Evolutionary conservation across 2,888 invertebrate genomes (phyloP), one percentile per base, ranked within the genome.

Genomic region (Apotomis turbidana): DNA sequence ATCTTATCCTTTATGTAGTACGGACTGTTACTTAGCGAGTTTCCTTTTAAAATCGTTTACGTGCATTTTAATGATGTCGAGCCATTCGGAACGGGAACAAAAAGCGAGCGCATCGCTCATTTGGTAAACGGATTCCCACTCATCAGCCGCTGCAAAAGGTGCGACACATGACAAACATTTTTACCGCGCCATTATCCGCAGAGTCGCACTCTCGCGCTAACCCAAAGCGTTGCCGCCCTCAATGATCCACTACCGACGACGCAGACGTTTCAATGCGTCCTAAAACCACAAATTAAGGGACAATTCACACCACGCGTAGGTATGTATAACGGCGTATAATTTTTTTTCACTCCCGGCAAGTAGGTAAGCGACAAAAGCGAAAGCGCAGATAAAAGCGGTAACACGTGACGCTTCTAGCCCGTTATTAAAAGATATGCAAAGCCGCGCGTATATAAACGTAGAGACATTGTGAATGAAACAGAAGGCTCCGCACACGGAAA

Each of bases 171-270:
- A 81, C 83, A 83, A 85, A 87, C 88, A 84, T 86, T 86, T 84
- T 86, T 83, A 85, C 78, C 80, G 78, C 64, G 78, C 81, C 78
- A 83, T 83, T 83, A 83, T 80, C 77, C 77, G 77, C 71, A 80
- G 82, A 80, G 79, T 80, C 79, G 79, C 83, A 83, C 83, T 85
- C 82, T 79, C 75, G 81, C 79, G 79, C 78, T 78, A 80, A 80
- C 78, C 82, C 85, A 88, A 88, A 87, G 90, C 90, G 87, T 87
- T 89, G 86, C 85, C 83, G 83, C 80, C 80, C 79, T 85, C 84
- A 83, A 85, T 83, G 85, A 84, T 84, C 83, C 81, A 81, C 82
- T 82, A 81, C 79, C 78, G 79, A 75, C 76, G 76, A 76, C 78
- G 76, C 75, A 77, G 78, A 78, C 80, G 80, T 78, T 79, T 81